phyloP scores from a whole-genome alignment of 92 coral and sea anemone genomes.

The Muricea muricata region DNA sequence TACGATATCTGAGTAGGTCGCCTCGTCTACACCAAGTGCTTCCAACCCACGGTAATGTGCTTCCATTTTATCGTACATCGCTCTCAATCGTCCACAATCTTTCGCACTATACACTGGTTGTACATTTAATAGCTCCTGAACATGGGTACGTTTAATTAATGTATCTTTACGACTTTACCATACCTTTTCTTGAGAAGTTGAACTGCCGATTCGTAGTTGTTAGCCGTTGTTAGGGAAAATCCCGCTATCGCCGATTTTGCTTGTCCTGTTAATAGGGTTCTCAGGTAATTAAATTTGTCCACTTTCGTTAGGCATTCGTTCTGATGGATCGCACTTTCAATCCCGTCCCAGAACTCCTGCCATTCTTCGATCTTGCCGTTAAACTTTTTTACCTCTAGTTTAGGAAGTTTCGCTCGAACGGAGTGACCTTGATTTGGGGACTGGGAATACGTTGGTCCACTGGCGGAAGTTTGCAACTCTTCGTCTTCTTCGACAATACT shows the following conservation, averaged over 20 bases:
- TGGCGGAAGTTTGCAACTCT: too few relatives aligned
- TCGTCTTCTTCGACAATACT: background rate
- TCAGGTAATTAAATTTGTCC: too few relatives aligned
- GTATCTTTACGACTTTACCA: slow-evolving; percentile 47
- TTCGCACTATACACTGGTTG: slow-evolving; percentile 46
- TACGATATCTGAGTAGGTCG: slow-evolving; percentile 41
- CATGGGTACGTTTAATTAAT: slow-evolving; percentile 46
- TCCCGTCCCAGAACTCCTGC: slow-evolving; percentile 69
- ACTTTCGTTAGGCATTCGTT: too few relatives aligned
- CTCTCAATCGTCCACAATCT: slow-evolving; percentile 34
- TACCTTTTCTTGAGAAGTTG: slow-evolving; percentile 21
- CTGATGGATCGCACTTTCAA: slow-evolving; percentile 58
- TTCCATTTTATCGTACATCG: slow-evolving; percentile 21
- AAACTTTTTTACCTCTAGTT: slow-evolving; percentile 43
- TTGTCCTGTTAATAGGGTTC: slow-evolving; percentile 26
- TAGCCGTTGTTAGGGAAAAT: slow-evolving; percentile 39
- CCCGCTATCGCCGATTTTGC: slow-evolving; percentile 58
- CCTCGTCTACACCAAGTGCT: slow-evolving; percentile 56
- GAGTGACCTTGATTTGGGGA: background rate
- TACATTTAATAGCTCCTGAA: slow-evolving; percentile 44
- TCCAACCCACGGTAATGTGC: slow-evolving; percentile 44
- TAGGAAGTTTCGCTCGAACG: slow-evolving; percentile 45
- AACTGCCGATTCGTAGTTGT: slow-evolving; percentile 45
- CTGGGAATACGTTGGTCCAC: too few relatives aligned
- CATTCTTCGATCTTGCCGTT: slow-evolving; percentile 46